Base-by-base conservation (phyloP, 2,797 vertebrate genomes). In the Hippocampus kuda region DNA sequence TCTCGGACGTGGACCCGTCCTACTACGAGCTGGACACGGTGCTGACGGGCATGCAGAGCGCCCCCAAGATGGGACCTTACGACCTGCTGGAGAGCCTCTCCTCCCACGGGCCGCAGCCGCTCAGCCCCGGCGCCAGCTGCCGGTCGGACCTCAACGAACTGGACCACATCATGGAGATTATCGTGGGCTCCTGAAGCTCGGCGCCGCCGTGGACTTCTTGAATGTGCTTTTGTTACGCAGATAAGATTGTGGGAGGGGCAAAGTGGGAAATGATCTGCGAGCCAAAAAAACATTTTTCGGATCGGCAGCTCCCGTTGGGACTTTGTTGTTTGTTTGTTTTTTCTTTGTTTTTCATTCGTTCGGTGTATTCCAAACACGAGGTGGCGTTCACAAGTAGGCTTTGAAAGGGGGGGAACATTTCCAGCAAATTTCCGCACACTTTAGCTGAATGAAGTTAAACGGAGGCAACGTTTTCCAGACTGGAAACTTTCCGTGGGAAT, bases 21-120 rank as follows among this genome's bases (percentile, higher is more conserved):
- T 98, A 96, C 80, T 97, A 95, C 4, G 94, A 95, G 88, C 93
- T 98, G 38, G 97, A 99, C 77, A 93, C 94, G 2, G 91, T 99
- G 88, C 91, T 99, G 75, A 97, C 95, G 0, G 97, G 95, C 66
- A 92, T 98, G 94, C 94, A 95, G 91, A 89, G 87, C 68, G 82
- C 90, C 56, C 88, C 93, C 2, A 94, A 94, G 88, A 88, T 95
- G 76, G 92, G 93, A 81, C 94, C 93, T 8, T 93, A 95, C 41
- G 94, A 95, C 41, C 89, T 94, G 79, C 89, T 98, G 22, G 94
- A 98, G 81, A 91, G 91, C 16, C 93, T 98, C 73, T 90, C 93
- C 41, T 86, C 95, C 41, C 88, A 92, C 10, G 81, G 81, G 70
- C 86, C 91, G 0, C 90, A 79, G 0, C 73, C 89, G 26, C 75